These are phyloP conservation scores for Etheostoma perlongum DNA, from an alignment of 2,797 vertebrate species.

Conservation along the genomic window DNA sequence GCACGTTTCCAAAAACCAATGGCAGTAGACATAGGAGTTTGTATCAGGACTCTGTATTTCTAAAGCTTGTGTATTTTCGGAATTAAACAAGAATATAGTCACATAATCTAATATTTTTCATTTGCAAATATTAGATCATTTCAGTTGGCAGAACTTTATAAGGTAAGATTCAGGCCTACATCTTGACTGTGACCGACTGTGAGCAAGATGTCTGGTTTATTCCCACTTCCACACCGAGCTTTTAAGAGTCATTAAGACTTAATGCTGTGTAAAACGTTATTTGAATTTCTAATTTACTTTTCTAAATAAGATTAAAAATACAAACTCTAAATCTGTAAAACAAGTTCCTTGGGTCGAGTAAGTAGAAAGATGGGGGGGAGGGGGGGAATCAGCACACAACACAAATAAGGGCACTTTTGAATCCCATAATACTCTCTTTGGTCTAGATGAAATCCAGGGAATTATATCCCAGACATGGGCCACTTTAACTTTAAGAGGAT, in stretches of 20 bases:
- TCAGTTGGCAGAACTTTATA: background rate
- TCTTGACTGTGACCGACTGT: background rate
- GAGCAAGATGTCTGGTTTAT: background rate
- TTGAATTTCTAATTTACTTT: background rate
- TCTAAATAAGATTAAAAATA: background rate
- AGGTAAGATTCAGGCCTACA: background rate
- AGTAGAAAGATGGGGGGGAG: background rate
- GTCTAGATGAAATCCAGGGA: background rate
- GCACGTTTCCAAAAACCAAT: conserved; percentile 15
- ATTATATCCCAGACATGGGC: background rate
- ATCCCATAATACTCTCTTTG: background rate
- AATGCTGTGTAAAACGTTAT: background rate
- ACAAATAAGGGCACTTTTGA: background rate
- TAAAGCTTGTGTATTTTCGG: background rate
- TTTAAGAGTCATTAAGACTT: background rate
- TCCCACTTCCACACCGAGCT: background rate
- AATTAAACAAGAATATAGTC: background rate
- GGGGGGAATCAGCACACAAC: background rate
- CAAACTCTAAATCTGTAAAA: background rate
- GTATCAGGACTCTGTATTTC: background rate
- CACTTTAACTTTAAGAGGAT: conserved; percentile 4
- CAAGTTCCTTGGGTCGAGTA: background rate
- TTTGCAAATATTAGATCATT: background rate
- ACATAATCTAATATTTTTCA: background rate
- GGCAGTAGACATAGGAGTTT: background rate